Base-by-base conservation (phyloP, 2,113 vertebrate genomes). In the Oxyura jamaicensis region DNA sequence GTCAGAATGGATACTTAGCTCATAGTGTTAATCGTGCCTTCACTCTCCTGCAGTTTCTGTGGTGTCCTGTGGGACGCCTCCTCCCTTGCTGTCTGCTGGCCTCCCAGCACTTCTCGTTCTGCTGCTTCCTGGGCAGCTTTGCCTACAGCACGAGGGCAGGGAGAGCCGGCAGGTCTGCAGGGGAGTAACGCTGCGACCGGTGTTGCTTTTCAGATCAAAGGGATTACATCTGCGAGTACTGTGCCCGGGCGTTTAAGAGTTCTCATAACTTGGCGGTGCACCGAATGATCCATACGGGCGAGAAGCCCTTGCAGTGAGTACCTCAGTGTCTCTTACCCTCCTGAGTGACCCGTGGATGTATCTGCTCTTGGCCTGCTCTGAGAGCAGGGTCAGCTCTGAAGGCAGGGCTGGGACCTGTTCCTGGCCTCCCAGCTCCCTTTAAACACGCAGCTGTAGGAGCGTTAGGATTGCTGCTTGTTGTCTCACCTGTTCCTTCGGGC, bases 201-300 rank as follows among this genome's bases (percentile, higher is more conserved):
- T 83, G 17, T 79, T 95, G 65, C 53, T 36, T 92, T 95, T 86
- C 93, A 98, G 99, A 99, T 98, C 99, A 99, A 97, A 98, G 99
- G 88, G 99, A 99, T 97, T 99, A 99, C 97, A 99, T 99, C 95
- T 99, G 99, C 92, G 99, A 99, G 97, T 99, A 99, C 90, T 99
- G 99, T 46, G 99, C 99, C 93, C 99, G 99, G 55, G 99, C 99
- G 36, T 99, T 99, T 96, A 99, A 99, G 98, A 99, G 99, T 91
- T 99, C 99, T 78, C 99, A 99, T 94, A 99, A 99, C 93, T 97
- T 99, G 97, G 99, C 99, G 6, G 99, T 99, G 86, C 99, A 99
- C 94, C 98, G 99, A 23, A 99, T 99, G 99, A 99, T 99, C 96
- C 99, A 99, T 94, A 99, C 99, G 0, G 99, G 99, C 97, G 99